Base-by-base conservation (phyloP, 2,888 invertebrate species). In the Drosophila picticornis region DNA sequence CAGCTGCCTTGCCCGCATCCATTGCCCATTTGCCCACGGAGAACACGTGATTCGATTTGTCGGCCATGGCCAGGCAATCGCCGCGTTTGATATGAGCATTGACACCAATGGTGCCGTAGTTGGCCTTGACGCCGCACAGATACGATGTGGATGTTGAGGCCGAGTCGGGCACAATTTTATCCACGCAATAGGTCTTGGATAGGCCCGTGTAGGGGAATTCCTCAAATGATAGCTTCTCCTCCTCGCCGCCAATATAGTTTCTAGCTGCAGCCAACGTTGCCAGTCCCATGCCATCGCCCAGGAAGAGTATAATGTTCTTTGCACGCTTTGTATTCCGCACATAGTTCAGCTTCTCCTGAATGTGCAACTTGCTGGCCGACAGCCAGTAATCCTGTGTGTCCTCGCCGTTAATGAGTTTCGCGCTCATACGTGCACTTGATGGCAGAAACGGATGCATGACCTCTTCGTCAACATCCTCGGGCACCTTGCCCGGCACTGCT, bases 211-310 rank as follows among this genome's bases (percentile, higher is more conserved):
- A 95, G 0, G 97, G 97, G 85, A 97, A 97, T 7, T 94, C 94
- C 84, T 98, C 97, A 88, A 97, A 97, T 58, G 95, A 94, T 0
- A 97, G 93, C 60, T 94, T 94, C 29, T 95, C 92, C 77, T 96
- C 96, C 91, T 97, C 97, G 0, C 96, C 97, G 0, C 96, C 97
- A 3, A 96, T 94, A 88, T 96, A 96, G 0, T 95, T 95, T 75
- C 98, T 94, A 0, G 97, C 95, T 0, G 97, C 97, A 0, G 96
- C 96, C 55, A 97, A 91, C 0, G 98, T 98, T 0, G 97, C 94
- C 67, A 97, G 94, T 16, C 97, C 97, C 97, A 98, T 97, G 4
- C 98, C 98, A 90, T 98, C 98, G 0, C 98, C 98, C 7, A 98
- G 93, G 90, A 97, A 97, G 55, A 97, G 91, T 70, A 98, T 97